phyloP scores from a whole-genome alignment of 2,113 vertebrate genomes.

The Phyllostomus discolor region DNA sequence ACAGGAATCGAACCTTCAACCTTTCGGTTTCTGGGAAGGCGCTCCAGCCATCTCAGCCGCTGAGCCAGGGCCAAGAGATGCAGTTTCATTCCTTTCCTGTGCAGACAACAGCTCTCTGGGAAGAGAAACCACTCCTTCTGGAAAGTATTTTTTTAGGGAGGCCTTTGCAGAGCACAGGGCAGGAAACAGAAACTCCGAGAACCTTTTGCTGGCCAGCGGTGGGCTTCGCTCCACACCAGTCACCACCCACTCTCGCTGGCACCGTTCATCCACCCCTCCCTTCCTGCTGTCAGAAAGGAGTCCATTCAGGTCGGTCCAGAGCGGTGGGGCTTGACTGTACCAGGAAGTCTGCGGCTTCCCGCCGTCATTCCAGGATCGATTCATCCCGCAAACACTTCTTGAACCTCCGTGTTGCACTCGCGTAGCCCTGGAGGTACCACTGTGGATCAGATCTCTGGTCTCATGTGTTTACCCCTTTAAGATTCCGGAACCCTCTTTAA shows the following conservation, averaged over 20 bases:
- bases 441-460: background rate
- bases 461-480: background rate
- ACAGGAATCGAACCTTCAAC: no score
- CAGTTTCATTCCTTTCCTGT: background rate
- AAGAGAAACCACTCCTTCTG: background rate
- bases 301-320: background rate
- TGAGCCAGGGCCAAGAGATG: background rate
- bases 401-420: background rate
- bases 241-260: accelerated
- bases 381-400: background rate
- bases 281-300: background rate
- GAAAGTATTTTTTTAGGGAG: no score
- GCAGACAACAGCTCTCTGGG: background rate
- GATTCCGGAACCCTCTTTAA: background rate
- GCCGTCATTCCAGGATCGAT: background rate
- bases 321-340: background rate
- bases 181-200: accelerated
- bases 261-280: background rate
- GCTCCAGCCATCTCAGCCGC: no score
- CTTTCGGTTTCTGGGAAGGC: no score
- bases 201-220: accelerated
- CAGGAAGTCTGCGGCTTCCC: background rate
- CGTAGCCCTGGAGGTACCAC: no score
- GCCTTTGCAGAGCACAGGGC: no score
- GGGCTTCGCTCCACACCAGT: accelerated